A percentile compares a stretch with the other conserved stretches of the same genome.
Evolutionary conservation across 2,888 invertebrate species (phyloP).

Genomic region (Drosophila merina): DNA sequence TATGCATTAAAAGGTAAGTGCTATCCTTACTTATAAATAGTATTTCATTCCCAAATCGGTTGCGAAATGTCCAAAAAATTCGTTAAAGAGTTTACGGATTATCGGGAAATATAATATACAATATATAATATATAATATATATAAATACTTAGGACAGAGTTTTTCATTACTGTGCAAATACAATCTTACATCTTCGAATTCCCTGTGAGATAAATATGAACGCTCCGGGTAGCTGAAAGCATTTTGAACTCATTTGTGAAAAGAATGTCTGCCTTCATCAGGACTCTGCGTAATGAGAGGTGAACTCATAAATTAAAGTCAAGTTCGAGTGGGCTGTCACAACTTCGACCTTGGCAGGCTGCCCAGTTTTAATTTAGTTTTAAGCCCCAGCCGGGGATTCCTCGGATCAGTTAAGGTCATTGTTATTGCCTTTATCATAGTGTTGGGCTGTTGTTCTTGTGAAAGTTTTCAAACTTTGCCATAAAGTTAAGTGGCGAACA

Average conservation of each 20-base stretch:
- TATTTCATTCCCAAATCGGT: too few relatives aligned
- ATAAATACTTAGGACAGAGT: too few relatives aligned
- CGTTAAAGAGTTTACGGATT: too few relatives aligned
- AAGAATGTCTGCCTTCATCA: background rate
- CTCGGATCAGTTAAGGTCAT: slow-evolving; percentile 54
- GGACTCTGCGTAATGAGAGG: slow-evolving; percentile 31
- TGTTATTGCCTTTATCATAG: slow-evolving; percentile 15
- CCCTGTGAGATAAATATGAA: too few relatives aligned
- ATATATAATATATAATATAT: too few relatives aligned
- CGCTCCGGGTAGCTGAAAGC: slow-evolving; percentile 11
- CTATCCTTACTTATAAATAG: too few relatives aligned
- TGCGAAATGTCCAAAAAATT: too few relatives aligned
- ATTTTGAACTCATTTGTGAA: background rate
- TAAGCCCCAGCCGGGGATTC: slow-evolving; percentile 34
- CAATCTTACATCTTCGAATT: background rate
- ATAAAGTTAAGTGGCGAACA: slow-evolving; percentile 70
- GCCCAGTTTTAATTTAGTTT: slow-evolving; percentile 47
- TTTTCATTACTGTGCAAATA: background rate
- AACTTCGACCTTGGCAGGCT: slow-evolving; percentile 51
- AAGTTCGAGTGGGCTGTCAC: slow-evolving; percentile 38
- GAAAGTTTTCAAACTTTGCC: slow-evolving; percentile 66
- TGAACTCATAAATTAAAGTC: slow-evolving; percentile 41
- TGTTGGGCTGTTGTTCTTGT: slow-evolving; percentile 21
- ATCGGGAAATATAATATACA: too few relatives aligned
- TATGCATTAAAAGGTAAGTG: too few relatives aligned